Base-by-base conservation (phyloP, 2,888 invertebrate genomes). In the Drosophila conformis region DNA sequence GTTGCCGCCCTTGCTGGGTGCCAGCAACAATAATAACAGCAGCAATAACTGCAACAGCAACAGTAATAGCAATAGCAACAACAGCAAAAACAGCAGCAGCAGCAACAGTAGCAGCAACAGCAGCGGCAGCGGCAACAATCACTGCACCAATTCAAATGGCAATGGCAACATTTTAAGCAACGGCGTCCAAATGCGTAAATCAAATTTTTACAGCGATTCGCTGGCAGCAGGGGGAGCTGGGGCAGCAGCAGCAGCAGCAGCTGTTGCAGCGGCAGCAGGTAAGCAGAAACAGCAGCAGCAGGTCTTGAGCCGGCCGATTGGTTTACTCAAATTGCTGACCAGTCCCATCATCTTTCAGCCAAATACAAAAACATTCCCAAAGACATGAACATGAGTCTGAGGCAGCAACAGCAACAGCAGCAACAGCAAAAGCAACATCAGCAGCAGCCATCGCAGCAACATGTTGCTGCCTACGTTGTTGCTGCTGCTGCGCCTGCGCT, bases 341-440 rank as follows among this genome's bases (percentile, higher is more conserved):
- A 92, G 91, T 92, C 90, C 92, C 88, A 91, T 92, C 73, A 92
- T 92, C 91, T 93, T 93, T 91, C 92, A 93, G 93, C 92, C 85
- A 85, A 85, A 85, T 93, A 93, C 91, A 93, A 93, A 92, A 93
- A 93, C 93, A 93, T 93, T 93, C 92, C 93, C 91, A 93, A 93
- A 93, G 93, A 93, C 90, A 92, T 93, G 90, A 92, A 78, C 83
- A 56, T 56, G 56, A 78, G 73, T 65, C 68, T 72, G 75, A 74
- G 91, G 83, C 90, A 82, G 81, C 59, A 70, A 62, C 82, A 68
- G 25, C 64, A 66, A 15, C 59, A 59, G 11, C 59, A 59, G 27
- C 59, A 58, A 15, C 59, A 59, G 27, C 59, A 58, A 15, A 62
- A 70, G 18, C 54, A 48, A 35, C 59, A 59, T 25, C 58, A 46